Evolutionary conservation across 2,113 vertebrate species (phyloP), one percentile per base, ranked within the genome.

Genomic region (Lanius ludovicianus): DNA sequence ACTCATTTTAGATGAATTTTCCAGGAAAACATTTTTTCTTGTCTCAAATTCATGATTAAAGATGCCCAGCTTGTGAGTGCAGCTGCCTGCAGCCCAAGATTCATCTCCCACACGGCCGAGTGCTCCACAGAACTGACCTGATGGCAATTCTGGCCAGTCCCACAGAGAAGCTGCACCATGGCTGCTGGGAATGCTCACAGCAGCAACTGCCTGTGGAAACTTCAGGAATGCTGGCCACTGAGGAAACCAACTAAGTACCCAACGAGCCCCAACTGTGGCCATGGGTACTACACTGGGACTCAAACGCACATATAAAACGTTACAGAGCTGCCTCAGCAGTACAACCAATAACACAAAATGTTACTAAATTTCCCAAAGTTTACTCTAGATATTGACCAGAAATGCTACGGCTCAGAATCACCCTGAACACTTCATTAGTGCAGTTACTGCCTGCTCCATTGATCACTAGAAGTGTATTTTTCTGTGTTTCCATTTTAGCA

Each of bases 251-350:
- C 47, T 16, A 17, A 27, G 31, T 3, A 65, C 33, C 11, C 23
- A 27, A 19, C 11, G 17, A 52, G 0, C 7, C 10, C 25, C 1
- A 6, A 2, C 39, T n/a, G 47, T 3, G 47, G 7, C 2, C 12
- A 3, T 1, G 22, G 59, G 21, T 18, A 41, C 9, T 35, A 24
- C 0, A 22, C 65, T 18, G 22, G 35, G 39, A 37, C 17, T 6
- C 46, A n/a, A 63, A 53, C 0, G 1, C 24, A 42, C 13, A 2
- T 0, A 9, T 27, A 44, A 11, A 49, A 5, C 1, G 4, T 18
- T 23, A 18, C 19, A 4, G 7, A 65, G 60, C 41, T 77, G 33
- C 25, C 65, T 49, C 15, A 46, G 46, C 73, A 65, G 41, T 55
- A n/a, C 56, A 14, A 25, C 33, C 42, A 49, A 46, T 3, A 28